Evolutionary conservation across 2,113 vertebrate genomes (phyloP).

Genomic region (Triplophysa dalaica): DNA sequence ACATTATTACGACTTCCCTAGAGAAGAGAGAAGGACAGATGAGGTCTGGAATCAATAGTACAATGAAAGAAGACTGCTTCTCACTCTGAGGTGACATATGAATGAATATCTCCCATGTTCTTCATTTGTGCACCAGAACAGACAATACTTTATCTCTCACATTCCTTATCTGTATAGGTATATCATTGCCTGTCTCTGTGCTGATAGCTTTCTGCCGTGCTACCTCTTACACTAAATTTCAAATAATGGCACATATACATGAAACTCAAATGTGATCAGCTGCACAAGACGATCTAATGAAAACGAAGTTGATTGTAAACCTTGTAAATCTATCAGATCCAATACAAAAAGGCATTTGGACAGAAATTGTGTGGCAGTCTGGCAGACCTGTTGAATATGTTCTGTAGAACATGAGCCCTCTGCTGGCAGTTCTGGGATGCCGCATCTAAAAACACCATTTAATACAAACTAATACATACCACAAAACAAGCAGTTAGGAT

Average conservation of each 20-base stretch:
- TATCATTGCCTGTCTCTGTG: neutral
- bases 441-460: neutral
- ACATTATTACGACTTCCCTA: neutral
- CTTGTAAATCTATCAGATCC: neutral
- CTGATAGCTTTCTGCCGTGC: neutral
- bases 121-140: neutral
- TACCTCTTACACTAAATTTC: too few species aligned
- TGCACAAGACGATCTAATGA: too few species aligned
- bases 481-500: slow-evolving; percentile 47
- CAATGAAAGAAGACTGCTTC: neutral
- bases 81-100: neutral
- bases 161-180: neutral
- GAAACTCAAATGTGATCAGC: too few species aligned
- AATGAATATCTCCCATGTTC: neutral
- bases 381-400: neutral
- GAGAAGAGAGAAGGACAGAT: neutral
- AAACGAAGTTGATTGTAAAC: neutral
- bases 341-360: neutral
- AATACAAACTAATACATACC: slow-evolving; percentile 1
- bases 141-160: neutral
- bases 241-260: neutral
- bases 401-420: slow-evolving; percentile 32
- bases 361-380: neutral
- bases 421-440: slow-evolving; percentile 37
- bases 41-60: slow-evolving; percentile 12